Evolutionary conservation across 2,113 vertebrate species (phyloP).

Genomic region (Siniperca knerii): DNA sequence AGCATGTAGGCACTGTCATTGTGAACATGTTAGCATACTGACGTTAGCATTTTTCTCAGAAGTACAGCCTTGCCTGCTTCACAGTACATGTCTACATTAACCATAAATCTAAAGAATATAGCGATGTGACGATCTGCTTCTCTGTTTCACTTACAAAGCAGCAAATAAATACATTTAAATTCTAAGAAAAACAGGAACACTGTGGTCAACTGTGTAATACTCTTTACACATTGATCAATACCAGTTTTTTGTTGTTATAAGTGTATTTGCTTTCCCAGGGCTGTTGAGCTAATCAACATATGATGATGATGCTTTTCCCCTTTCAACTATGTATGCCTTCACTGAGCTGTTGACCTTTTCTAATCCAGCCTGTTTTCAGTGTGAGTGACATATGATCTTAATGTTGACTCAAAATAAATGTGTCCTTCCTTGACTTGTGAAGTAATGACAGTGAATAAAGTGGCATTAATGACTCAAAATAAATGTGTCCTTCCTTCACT

Average conservation of each 20-base stretch:
- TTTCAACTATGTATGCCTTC: slow-evolving; percentile 44
- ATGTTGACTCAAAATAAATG: slow-evolving; percentile 63
- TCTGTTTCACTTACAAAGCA: not conserved
- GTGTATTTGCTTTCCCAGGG: slow-evolving; percentile 70
- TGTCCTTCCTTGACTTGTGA: slow-evolving; percentile 47
- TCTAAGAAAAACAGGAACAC: slow-evolving; percentile 4
- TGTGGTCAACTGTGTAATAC: slow-evolving; percentile 5
- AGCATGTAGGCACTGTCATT: not conserved
- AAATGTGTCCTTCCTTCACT: slow-evolving; percentile 53
- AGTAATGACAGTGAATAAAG: slow-evolving; percentile 60
- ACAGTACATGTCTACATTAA: not conserved
- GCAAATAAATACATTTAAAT: not conserved
- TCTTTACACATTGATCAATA: slow-evolving; percentile 3
- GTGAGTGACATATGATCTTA: slow-evolving; percentile 22
- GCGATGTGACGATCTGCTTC: not conserved
- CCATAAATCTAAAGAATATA: not conserved
- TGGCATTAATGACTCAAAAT: slow-evolving; percentile 72
- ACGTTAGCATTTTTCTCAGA: not conserved
- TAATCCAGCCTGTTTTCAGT: slow-evolving; percentile 56
- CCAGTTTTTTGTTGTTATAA: slow-evolving; percentile 20
- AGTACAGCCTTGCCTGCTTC: not conserved
- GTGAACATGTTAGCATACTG: not conserved
- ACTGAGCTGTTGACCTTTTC: slow-evolving; percentile 59
- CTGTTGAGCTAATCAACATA: slow-evolving; percentile 55
- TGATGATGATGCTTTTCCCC: slow-evolving; percentile 60